Evolutionary conservation across 2,888 invertebrate genomes (phyloP).

Genomic region (Malachius bipustulatus): DNA sequence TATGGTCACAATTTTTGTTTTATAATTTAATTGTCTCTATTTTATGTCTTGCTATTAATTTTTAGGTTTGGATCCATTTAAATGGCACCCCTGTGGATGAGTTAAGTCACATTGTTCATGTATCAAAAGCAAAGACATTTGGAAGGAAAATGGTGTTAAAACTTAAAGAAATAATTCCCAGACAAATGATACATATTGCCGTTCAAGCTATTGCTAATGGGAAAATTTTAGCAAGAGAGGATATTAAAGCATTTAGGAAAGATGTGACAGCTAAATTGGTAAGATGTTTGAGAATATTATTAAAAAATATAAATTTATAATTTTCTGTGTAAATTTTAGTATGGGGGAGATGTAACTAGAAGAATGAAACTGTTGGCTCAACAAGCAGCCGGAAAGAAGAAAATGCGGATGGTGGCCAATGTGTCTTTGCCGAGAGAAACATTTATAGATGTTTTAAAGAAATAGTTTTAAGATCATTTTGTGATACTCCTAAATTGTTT

Average conservation of each 20-base stretch:
- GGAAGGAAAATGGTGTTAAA: constrained; percentile 61
- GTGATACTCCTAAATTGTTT: too few species aligned
- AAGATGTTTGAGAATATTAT: too few species aligned
- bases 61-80: constrained; percentile 60
- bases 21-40: constrained; percentile 4
- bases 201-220: constrained; percentile 74
- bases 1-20: too few species aligned
- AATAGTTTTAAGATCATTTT: too few species aligned
- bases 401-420: constrained; percentile 83
- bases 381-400: constrained; percentile 90
- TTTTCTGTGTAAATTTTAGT: constrained; percentile 42
- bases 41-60: constrained; percentile 14
- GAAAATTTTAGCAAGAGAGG: constrained; percentile 75
- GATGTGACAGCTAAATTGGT: constrained; percentile 91
- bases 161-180: constrained; percentile 74
- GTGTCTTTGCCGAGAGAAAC: constrained; percentile 86
- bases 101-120: constrained; percentile 69
- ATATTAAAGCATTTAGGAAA: constrained; percentile 75
- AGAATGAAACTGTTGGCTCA: constrained; percentile 78
- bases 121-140: constrained; percentile 48
- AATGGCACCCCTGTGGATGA: constrained; percentile 78
- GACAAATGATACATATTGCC: constrained; percentile 77
- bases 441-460: constrained; percentile 83
- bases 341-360: constrained; percentile 86
- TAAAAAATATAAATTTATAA: too few species aligned